Evolutionary conservation across 2,797 vertebrate genomes (phyloP).

Genomic region (Girardinus metallicus): DNA sequence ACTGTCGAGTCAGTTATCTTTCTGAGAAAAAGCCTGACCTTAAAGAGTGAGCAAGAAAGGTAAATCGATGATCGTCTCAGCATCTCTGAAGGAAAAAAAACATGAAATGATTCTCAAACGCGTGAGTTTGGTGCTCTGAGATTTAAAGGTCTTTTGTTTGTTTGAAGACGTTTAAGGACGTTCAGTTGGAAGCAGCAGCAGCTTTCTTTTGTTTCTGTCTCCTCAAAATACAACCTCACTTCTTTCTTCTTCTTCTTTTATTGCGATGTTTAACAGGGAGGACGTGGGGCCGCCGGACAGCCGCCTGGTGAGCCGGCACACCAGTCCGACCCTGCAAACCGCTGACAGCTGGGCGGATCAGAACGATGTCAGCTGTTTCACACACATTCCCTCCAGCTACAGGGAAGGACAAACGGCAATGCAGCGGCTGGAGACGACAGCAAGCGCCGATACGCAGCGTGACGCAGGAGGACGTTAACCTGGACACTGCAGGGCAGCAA

Average conservation of each 20-base stretch:
- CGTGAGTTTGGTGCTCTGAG: neutral
- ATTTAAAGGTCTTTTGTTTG: neutral
- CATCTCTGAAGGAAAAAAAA: neutral
- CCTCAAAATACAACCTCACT: neutral
- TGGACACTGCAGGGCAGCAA: neutral
- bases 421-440: constrained; percentile 53
- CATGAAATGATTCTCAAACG: neutral
- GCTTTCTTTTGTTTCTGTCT: neutral
- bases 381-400: constrained; percentile 28
- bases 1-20: neutral
- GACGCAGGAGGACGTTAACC: constrained; percentile 13
- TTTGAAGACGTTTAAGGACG: neutral
- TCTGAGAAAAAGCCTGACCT: neutral
- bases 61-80: neutral
- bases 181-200: neutral
- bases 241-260: neutral
- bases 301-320: constrained; percentile 70
- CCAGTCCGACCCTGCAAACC: constrained; percentile 65
- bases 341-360: constrained; percentile 50
- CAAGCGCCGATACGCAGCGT: constrained; percentile 67
- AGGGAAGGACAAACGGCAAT: constrained; percentile 41
- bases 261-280: constrained; percentile 67
- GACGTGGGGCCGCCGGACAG: constrained; percentile 78
- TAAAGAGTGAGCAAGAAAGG: neutral
- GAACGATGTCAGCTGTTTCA: constrained; percentile 12